phyloP scores from a whole-genome alignment of 2,888 invertebrate genomes.

The Drosophila mimica region DNA sequence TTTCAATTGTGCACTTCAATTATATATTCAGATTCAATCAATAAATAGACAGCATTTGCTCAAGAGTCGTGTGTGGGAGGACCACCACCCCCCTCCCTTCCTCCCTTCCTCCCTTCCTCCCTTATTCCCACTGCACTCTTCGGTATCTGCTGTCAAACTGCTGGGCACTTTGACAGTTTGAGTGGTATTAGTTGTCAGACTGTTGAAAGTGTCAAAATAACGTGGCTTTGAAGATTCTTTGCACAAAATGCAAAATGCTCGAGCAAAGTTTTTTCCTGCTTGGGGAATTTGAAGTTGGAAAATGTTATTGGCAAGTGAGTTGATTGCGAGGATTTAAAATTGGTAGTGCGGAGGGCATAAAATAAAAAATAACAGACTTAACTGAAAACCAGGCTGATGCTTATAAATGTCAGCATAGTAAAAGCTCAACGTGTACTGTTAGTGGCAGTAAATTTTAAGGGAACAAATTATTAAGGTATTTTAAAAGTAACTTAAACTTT shows the following conservation, averaged over 20 bases:
- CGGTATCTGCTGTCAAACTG: constrained; percentile 15
- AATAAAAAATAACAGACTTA: constrained; percentile 12
- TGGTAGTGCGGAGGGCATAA: neutral
- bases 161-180: constrained; percentile 64
- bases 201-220: constrained; percentile 40
- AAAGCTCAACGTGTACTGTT: neutral
- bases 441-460: neutral
- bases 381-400: constrained; percentile 14
- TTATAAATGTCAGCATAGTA: constrained; percentile 9
- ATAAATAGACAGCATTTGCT: constrained; percentile 35
- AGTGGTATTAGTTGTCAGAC: constrained; percentile 70
- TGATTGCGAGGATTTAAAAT: constrained; percentile 3
- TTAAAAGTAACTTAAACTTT: neutral
- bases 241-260: constrained; percentile 43
- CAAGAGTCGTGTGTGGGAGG: neutral
- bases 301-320: constrained; percentile 36
- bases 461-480: neutral
- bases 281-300: constrained; percentile 27
- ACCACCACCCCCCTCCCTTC: neutral
- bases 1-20: constrained; percentile 51
- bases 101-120: constrained; percentile 1
- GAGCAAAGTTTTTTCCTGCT: constrained; percentile 3
- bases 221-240: constrained; percentile 56
- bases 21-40: constrained; percentile 66
- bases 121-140: neutral